Percentiles rank a stretch among this genome's conserved stretches.
phyloP scores from a whole-genome alignment of 2,888 invertebrate species.

The Alloplasta piceator region DNA sequence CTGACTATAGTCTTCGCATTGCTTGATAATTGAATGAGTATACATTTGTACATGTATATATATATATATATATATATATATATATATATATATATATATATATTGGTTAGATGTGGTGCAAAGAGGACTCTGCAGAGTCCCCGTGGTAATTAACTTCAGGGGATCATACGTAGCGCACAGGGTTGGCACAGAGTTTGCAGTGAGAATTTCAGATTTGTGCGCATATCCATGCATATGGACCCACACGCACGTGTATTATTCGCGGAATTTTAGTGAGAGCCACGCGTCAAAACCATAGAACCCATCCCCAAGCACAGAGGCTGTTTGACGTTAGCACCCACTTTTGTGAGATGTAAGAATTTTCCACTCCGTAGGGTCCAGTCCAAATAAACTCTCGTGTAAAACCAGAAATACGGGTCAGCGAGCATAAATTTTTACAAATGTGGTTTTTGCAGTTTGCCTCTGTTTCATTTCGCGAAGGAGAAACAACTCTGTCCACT shows the following conservation, averaged over 20 bases:
- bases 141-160: slow-evolving; percentile 68
- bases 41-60: too few relatives aligned
- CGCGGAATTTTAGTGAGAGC: slow-evolving; percentile 6
- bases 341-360: slow-evolving; percentile 1
- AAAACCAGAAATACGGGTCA: slow-evolving; percentile 19
- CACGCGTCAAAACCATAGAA: neutral
- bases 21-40: neutral
- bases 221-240: slow-evolving; percentile 1
- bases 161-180: slow-evolving; percentile 56
- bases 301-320: neutral
- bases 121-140: slow-evolving; percentile 33
- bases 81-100: too few relatives aligned
- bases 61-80: too few relatives aligned
- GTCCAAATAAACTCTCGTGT: neutral
- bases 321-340: neutral
- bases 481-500: too few relatives aligned
- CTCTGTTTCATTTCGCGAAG: too few relatives aligned
- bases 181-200: slow-evolving; percentile 46
- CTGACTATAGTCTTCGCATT: neutral
- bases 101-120: slow-evolving; percentile 24
- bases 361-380: neutral
- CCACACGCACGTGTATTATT: slow-evolving; percentile 21
- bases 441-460: neutral
- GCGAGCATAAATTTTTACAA: slow-evolving; percentile 11
- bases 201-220: slow-evolving; percentile 48